Evolutionary conservation across 2,113 vertebrate genomes (phyloP).

Genomic region (Corythornis madagascariensis): DNA sequence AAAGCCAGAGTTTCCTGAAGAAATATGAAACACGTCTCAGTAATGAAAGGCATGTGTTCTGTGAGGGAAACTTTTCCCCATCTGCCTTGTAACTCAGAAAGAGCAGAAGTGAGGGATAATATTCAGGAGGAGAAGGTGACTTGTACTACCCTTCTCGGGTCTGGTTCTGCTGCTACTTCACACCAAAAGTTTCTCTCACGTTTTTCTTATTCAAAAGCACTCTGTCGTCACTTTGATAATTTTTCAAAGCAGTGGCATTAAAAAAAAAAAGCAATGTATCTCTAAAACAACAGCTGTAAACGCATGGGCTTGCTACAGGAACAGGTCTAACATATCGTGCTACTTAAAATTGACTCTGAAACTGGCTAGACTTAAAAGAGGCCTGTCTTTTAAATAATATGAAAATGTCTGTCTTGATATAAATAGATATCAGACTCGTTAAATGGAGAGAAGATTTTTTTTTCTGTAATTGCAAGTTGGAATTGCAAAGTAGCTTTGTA

Average conservation of each 20-base stretch:
- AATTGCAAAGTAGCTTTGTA: slow-evolving; percentile 54
- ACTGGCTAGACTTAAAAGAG: slow-evolving; percentile 36
- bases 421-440: slow-evolving; percentile 10
- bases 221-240: not conserved
- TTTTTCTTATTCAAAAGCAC: not conserved
- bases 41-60: slow-evolving; percentile 8
- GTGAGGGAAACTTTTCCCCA: not conserved
- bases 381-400: not conserved
- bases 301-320: not conserved
- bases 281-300: not conserved
- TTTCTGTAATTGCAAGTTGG: not conserved
- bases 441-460: not conserved
- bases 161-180: not conserved
- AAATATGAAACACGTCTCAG: slow-evolving; percentile 42
- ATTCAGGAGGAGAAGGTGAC: not conserved
- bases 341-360: not conserved
- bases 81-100: not conserved
- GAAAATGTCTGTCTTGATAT: slow-evolving; percentile 49
- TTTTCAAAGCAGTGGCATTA: not conserved
- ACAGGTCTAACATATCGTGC: not conserved
- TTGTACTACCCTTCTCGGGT: not conserved
- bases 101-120: not conserved
- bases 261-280: not conserved
- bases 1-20: not conserved
- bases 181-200: not conserved